phyloP scores from a whole-genome alignment of 2,888 invertebrate species.

The Brachypalpus laphriformis region DNA sequence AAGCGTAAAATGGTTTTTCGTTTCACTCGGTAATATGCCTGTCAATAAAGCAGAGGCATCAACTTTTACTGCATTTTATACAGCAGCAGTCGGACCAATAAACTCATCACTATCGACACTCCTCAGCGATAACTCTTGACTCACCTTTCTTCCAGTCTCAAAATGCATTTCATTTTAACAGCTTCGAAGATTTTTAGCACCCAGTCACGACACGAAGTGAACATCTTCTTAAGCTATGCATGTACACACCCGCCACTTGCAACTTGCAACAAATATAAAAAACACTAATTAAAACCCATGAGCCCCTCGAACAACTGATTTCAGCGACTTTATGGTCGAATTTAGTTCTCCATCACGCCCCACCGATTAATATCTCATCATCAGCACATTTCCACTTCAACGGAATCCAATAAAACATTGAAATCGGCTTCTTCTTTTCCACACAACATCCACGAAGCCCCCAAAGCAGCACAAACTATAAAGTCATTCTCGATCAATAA shows the following conservation, averaged over 20 bases:
- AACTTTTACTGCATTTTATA: too few relatives aligned
- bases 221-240: background rate
- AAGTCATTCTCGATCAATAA: slow-evolving; percentile 46
- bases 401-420: slow-evolving; percentile 47
- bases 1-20: too few relatives aligned
- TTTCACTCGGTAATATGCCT: too few relatives aligned
- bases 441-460: background rate
- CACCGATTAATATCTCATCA: slow-evolving; percentile 70
- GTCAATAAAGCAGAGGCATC: too few relatives aligned
- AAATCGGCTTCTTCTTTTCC: slow-evolving; percentile 48
- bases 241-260: background rate
- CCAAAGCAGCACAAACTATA: slow-evolving; percentile 15
- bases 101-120: too few relatives aligned
- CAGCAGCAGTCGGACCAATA: too few relatives aligned
- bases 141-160: too few relatives aligned
- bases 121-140: too few relatives aligned
- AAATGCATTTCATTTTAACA: too few relatives aligned
- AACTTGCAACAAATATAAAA: background rate
- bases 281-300: slow-evolving; percentile 37
- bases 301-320: slow-evolving; percentile 24
- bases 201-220: background rate
- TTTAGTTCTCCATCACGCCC: slow-evolving; percentile 55
- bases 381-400: slow-evolving; percentile 36
- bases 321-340: slow-evolving; percentile 34
- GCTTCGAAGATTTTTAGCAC: background rate